Conservation (phyloP, 2,113 vertebrate genomes). For the Progne subis region DNA sequence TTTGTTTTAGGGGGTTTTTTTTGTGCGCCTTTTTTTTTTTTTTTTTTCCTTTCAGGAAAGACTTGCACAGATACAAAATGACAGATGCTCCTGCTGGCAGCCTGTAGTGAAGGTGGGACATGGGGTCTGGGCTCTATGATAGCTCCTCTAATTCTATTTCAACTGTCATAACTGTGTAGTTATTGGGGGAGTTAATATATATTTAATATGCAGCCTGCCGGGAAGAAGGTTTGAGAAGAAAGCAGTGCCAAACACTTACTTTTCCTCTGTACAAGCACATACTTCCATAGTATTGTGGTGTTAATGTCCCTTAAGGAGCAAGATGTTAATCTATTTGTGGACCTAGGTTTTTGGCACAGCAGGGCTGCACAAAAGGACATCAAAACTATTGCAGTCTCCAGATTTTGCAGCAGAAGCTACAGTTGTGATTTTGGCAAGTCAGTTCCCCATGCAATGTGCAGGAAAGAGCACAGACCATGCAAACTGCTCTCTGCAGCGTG, state of each 20-base stretch:
- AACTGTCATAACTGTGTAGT: not conserved
- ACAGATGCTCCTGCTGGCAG: not conserved
- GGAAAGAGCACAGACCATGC: rapidly evolving
- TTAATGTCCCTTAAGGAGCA: not conserved
- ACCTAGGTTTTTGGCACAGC: not conserved
- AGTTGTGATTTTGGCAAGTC: not conserved
- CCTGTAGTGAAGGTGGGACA: not conserved
- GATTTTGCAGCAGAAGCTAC: not conserved
- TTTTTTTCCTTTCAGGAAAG: not conserved
- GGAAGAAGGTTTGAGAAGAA: not conserved
- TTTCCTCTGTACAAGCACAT: not conserved
- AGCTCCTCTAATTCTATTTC: not conserved
- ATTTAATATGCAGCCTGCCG: not conserved
- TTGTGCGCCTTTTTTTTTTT: not conserved
- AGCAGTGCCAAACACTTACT: not conserved
- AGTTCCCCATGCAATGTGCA: not conserved
- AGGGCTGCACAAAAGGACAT: not conserved
- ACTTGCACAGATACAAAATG: not conserved
- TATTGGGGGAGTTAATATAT: not conserved
- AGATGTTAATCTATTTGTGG: not conserved
- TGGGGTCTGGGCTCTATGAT: not conserved
- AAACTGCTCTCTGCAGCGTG: rapidly evolving
- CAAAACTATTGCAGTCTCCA: not conserved
- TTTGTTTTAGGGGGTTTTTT: too few species aligned
- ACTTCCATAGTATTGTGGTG: not conserved